Evolutionary conservation across 1,140 invertebrate genomes (phyloP).

Genomic region (Cydia strobilella): DNA sequence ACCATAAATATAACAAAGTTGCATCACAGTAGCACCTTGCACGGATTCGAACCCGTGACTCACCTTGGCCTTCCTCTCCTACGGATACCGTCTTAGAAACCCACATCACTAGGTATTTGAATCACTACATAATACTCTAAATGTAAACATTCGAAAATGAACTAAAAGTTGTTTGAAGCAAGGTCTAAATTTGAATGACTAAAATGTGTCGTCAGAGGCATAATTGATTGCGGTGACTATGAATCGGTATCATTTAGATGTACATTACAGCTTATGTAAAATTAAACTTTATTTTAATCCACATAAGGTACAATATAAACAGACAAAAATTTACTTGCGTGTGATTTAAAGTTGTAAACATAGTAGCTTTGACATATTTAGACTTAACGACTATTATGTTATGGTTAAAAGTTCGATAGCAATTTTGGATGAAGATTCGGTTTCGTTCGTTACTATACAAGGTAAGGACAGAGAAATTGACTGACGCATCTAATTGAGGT

Average conservation of each 20-base stretch:
- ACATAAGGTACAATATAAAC: no score
- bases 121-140: background rate
- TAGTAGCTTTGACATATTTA: no score
- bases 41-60: background rate
- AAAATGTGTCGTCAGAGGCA: background rate
- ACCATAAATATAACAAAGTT: no score
- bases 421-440: background rate
- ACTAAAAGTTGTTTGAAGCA: background rate
- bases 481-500: background rate
- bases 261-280: no score
- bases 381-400: no score
- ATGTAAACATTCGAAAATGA: background rate
- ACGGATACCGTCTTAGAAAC: background rate
- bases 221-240: background rate
- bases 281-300: no score
- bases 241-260: background rate
- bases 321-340: no score
- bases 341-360: no score
- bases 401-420: background rate
- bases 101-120: background rate
- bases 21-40: background rate
- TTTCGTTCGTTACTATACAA: background rate
- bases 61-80: background rate
- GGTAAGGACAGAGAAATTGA: background rate
- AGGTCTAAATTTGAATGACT: background rate